These are phyloP conservation scores for Pycnonotus jocosus DNA, from an alignment of 2,113 vertebrate genomes.

Conservation along the genomic window DNA sequence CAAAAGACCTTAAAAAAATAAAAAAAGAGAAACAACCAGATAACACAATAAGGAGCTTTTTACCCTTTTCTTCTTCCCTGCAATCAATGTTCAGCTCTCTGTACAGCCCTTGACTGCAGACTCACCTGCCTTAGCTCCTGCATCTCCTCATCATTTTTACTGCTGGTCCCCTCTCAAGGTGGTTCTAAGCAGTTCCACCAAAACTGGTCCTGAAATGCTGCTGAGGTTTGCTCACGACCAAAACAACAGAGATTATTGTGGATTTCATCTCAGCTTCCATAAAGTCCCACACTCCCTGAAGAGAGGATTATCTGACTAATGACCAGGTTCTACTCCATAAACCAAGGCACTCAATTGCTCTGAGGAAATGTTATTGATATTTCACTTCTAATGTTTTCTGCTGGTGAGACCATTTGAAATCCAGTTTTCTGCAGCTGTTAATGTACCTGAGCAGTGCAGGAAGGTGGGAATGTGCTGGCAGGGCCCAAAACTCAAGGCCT, in stretches of 20 bases:
- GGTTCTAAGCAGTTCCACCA: background rate
- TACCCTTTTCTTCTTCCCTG: background rate
- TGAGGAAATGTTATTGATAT: background rate
- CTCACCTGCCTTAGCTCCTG: background rate
- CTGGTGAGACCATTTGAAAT: background rate
- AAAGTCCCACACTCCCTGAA: background rate
- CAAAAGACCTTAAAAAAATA: constrained; percentile 14
- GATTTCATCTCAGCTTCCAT: background rate
- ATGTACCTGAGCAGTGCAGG: background rate
- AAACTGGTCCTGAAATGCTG: background rate
- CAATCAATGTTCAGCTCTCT: background rate
- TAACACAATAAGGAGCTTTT: background rate
- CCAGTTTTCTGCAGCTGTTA: background rate
- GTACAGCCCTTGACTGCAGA: background rate
- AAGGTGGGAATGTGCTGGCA: too few species aligned
- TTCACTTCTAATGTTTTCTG: background rate
- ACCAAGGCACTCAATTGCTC: background rate
- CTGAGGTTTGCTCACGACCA: background rate
- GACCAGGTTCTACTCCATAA: background rate
- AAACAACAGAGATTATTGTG: background rate
- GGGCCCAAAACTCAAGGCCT: background rate
- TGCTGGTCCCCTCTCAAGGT: background rate
- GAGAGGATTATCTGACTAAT: background rate
- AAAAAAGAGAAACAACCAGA: constrained; percentile 4
- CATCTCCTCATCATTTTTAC: background rate